phyloP scores from a whole-genome alignment of 2,113 vertebrate species.

The Acanthochromis polyacanthus region DNA sequence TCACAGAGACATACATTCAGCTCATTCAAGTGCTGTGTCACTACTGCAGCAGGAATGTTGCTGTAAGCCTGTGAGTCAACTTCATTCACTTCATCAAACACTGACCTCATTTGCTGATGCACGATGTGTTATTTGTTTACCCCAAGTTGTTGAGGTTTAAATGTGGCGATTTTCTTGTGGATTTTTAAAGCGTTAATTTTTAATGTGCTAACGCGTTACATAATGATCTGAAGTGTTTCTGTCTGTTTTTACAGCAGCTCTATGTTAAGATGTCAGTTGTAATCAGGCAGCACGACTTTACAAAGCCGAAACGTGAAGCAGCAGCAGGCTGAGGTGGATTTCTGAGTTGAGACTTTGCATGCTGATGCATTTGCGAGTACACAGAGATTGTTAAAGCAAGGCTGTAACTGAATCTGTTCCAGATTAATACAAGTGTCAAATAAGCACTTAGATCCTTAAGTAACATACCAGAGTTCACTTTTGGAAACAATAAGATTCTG shows the following conservation, averaged over 20 bases:
- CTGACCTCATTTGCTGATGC: slow-evolving; percentile 30
- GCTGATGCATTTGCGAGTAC: slow-evolving; percentile 11
- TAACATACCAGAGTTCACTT: slow-evolving; percentile 22
- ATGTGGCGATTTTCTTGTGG: slow-evolving; percentile 7
- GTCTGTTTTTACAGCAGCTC: background rate
- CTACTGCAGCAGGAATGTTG: slow-evolving; percentile 3
- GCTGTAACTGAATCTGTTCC: background rate
- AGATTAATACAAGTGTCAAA: slow-evolving; percentile 19
- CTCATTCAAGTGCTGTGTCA: slow-evolving; percentile 35
- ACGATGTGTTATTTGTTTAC: slow-evolving; percentile 25
- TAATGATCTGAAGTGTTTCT: background rate
- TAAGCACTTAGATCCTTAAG: slow-evolving; percentile 11
- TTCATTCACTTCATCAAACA: slow-evolving; percentile 33
- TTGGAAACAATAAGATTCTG: slow-evolving; percentile 29
- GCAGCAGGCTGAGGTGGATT: background rate
- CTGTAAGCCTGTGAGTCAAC: slow-evolving; percentile 39
- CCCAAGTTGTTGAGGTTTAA: slow-evolving; percentile 5
- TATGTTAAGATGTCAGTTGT: background rate
- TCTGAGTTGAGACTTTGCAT: slow-evolving; percentile 8
- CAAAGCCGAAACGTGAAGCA: background rate
- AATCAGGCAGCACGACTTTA: background rate
- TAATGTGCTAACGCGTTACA: background rate
- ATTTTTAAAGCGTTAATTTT: no score
- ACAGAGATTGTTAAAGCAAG: background rate
- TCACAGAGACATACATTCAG: slow-evolving; percentile 33